Conservation (phyloP, 2,113 vertebrate genomes). For the Embiotoca jacksoni region DNA sequence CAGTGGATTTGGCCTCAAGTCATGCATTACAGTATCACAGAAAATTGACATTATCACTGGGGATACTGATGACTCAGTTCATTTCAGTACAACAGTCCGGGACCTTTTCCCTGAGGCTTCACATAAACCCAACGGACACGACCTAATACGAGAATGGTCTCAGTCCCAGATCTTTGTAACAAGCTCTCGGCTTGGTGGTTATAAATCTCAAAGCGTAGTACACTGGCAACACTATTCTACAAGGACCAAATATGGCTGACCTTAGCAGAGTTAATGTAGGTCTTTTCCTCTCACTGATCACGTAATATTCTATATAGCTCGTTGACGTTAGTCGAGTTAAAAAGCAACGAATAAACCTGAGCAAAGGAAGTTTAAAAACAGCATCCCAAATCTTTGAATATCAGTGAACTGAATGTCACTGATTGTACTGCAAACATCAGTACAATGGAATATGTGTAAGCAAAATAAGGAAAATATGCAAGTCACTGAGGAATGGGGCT, state of each 20-base stretch:
- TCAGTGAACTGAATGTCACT: background rate
- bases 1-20: background rate
- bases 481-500: background rate
- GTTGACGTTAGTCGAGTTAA: background rate
- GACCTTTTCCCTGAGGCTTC: conserved; percentile 12
- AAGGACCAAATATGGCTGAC: conserved; percentile 4
- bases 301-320: background rate
- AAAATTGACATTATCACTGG: background rate
- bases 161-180: conserved; percentile 7
- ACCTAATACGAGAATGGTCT: conserved; percentile 20
- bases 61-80: conserved; percentile 4
- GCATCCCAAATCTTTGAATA: background rate
- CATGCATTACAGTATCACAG: background rate
- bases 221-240: background rate
- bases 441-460: background rate
- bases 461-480: background rate
- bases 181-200: background rate
- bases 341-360: no score
- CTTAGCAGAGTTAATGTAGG: background rate
- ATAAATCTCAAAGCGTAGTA: background rate
- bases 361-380: no score
- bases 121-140: conserved; percentile 28
- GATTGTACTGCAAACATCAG: background rate
- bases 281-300: background rate
- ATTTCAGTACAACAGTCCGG: conserved; percentile 22